A percentile compares a stretch with the other conserved stretches of the same genome.
Conservation (phyloP, 2,888 invertebrate genomes). For the Diaperis boleti region DNA sequence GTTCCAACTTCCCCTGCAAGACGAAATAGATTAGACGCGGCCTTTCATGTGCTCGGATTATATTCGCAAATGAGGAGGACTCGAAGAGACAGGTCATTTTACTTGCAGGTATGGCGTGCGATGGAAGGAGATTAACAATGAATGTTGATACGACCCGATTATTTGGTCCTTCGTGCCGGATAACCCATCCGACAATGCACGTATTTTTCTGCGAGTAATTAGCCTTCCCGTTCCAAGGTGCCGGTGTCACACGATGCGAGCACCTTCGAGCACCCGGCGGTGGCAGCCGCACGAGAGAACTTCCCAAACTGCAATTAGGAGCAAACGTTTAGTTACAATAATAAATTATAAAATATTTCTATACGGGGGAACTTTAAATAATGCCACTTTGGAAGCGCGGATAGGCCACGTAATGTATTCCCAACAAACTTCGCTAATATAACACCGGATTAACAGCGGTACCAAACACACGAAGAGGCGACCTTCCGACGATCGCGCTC, state of each 20-base stretch:
- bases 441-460: slow-evolving; percentile 63
- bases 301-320: slow-evolving; percentile 63
- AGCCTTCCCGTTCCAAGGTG: slow-evolving; percentile 9
- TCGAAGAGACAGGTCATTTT: too few species aligned
- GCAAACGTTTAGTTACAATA: slow-evolving; percentile 62
- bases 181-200: too few species aligned
- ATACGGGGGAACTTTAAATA: slow-evolving; percentile 62
- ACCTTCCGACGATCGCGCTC: slow-evolving; percentile 24
- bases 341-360: slow-evolving; percentile 64
- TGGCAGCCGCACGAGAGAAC: slow-evolving; percentile 40
- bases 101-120: too few species aligned
- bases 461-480: slow-evolving; percentile 48
- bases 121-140: too few species aligned
- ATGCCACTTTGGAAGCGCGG: slow-evolving; percentile 56
- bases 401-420: slow-evolving; percentile 58
- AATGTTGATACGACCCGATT: too few species aligned
- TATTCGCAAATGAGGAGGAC: slow-evolving; percentile 3
- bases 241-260: slow-evolving; percentile 22
- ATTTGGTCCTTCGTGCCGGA: too few species aligned
- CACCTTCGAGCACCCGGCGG: slow-evolving; percentile 46
- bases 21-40: neutral
- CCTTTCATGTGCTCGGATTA: slow-evolving; percentile 4
- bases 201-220: slow-evolving; percentile 19
- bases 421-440: slow-evolving; percentile 63
- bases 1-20: neutral